Evolutionary conservation across 2,113 vertebrate species (phyloP).

Genomic region (Phocoena phocoena): DNA sequence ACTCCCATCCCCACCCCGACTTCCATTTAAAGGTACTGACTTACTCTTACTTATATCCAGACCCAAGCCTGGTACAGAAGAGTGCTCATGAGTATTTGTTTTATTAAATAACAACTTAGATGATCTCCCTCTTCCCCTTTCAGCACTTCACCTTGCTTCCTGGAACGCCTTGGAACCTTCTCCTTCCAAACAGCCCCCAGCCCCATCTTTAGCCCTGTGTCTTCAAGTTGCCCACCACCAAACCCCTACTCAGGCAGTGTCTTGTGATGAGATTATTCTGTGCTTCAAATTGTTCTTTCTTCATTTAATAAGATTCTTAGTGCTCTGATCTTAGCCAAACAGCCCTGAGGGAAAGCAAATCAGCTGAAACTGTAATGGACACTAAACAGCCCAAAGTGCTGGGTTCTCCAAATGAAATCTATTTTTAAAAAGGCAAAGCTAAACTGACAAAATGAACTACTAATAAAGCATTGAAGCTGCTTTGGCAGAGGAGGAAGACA

Average conservation of each 20-base stretch:
- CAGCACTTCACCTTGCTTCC: not conserved
- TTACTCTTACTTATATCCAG: not conserved
- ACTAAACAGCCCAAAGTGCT: not conserved
- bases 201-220: not conserved
- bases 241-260: not conserved
- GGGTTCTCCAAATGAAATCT: not conserved
- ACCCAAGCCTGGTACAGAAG: not conserved
- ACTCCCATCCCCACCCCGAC: not conserved
- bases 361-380: not conserved
- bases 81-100: not conserved
- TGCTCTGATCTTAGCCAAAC: not conserved
- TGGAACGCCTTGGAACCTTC: not conserved
- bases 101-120: not conserved
- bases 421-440: constrained; percentile 19
- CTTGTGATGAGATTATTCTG: not conserved
- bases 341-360: not conserved
- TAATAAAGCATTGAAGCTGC: not conserved
- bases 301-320: not conserved
- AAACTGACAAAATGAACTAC: not conserved
- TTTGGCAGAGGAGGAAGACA: not conserved
- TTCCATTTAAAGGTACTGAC: not conserved
- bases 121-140: not conserved
- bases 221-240: not conserved
- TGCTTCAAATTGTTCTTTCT: not conserved
- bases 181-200: not conserved